phyloP scores from a whole-genome alignment of 1,140 invertebrate genomes.

The Drosophila cardini region DNA sequence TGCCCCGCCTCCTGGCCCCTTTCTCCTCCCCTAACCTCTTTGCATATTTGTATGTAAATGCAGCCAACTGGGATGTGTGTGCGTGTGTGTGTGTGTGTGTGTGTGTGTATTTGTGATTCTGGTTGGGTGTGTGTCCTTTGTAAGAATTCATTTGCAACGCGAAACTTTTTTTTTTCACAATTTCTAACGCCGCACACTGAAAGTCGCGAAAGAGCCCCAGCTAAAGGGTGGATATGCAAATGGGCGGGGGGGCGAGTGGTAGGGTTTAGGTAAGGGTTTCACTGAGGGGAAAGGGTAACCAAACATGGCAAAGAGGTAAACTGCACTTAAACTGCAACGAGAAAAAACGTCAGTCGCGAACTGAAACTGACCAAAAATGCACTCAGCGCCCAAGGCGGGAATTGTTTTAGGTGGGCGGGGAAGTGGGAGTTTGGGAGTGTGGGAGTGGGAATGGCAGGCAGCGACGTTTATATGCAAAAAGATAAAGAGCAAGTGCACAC shows the following conservation, averaged over 20 bases:
- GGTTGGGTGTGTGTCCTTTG: conserved; percentile 68
- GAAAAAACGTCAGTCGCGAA: conserved; percentile 76
- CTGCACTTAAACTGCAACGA: conserved; percentile 81
- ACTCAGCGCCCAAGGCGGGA: conserved; percentile 65
- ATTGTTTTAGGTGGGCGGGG: neutral
- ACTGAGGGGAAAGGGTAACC: conserved; percentile 5
- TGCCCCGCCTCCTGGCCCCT: neutral
- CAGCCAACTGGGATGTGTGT: conserved; percentile 39
- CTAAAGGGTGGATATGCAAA: conserved; percentile 7
- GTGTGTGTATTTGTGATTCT: conserved; percentile 25
- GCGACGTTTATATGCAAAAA: conserved; percentile 80
- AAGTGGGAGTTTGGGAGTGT: neutral
- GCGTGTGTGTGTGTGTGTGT: conserved; percentile 46
- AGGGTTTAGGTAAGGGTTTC: no score
- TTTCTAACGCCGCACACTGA: conserved; percentile 80
- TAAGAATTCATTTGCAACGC: conserved; percentile 81
- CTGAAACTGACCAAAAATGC: conserved; percentile 80
- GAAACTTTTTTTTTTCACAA: conserved; percentile 81
- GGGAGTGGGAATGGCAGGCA: conserved; percentile 4
- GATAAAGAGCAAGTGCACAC: conserved; percentile 79
- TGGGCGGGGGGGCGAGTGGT: conserved; percentile 3
- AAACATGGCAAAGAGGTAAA: conserved; percentile 78
- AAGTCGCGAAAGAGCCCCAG: conserved; percentile 64
- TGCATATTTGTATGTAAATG: conserved; percentile 21
- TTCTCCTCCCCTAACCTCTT: neutral